These are phyloP conservation scores for Chrysolina americana DNA, from an alignment of 2,888 invertebrate genomes.

Conservation along the genomic window DNA sequence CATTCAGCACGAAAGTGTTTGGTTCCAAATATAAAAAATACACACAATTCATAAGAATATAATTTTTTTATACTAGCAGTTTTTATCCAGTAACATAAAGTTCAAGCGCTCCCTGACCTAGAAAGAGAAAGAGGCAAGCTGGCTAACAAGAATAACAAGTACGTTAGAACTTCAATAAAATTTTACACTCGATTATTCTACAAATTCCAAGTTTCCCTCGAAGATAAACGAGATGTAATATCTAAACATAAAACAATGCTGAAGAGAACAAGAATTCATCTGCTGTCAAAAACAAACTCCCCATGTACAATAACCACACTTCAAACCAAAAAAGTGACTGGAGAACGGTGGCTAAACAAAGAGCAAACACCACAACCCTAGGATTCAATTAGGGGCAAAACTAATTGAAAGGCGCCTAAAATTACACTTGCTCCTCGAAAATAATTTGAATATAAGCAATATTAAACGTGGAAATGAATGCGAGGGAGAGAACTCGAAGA, in stretches of 20 bases:
- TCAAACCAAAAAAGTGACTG: conserved; percentile 31
- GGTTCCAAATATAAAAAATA: too few relatives aligned
- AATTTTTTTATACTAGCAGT: too few relatives aligned
- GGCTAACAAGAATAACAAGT: too few relatives aligned
- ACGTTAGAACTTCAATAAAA: background rate
- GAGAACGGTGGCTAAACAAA: conserved; percentile 40
- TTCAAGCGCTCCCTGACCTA: too few relatives aligned
- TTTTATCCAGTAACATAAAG: too few relatives aligned
- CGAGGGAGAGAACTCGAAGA: conserved; percentile 28
- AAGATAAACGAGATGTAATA: background rate
- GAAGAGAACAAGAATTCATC: conserved; percentile 24
- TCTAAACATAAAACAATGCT: conserved; percentile 1
- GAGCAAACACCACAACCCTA: conserved; percentile 60
- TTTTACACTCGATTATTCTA: background rate
- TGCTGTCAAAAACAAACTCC: conserved; percentile 35
- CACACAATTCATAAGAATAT: too few relatives aligned
- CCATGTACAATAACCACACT: conserved; percentile 22
- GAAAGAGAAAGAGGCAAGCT: too few relatives aligned
- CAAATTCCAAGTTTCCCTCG: background rate
- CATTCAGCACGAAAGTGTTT: too few relatives aligned
- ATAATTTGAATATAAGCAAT: conserved; percentile 69
- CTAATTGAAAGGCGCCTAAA: conserved; percentile 64
- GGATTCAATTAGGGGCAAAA: conserved; percentile 66
- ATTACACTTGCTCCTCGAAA: conserved; percentile 52
- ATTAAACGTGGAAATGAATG: conserved; percentile 65